Conservation (phyloP, 2,888 invertebrate genomes). For the Drosophila silvestris region DNA sequence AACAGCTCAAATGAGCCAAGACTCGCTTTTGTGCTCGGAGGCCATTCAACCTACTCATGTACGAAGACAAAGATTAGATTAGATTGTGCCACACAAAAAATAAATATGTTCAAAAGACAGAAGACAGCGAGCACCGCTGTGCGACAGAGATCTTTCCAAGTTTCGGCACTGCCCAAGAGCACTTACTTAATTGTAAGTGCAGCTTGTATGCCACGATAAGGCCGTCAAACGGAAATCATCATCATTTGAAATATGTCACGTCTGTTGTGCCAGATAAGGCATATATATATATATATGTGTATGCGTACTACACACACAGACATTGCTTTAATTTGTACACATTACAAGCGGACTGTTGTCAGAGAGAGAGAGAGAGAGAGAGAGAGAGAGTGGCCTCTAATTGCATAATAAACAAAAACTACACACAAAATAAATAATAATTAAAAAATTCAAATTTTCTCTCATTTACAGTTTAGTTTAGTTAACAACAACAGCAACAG, state of each 20-base stretch:
- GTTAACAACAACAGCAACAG: slow-evolving; percentile 50
- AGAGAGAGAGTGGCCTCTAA: not conserved
- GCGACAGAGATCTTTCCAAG: slow-evolving; percentile 22
- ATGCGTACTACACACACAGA: slow-evolving; percentile 7
- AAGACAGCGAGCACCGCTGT: not conserved
- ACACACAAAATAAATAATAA: slow-evolving; percentile 26
- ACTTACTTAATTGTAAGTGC: slow-evolving; percentile 78
- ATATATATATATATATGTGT: not conserved
- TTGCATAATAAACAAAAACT: slow-evolving; percentile 39
- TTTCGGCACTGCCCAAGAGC: slow-evolving; percentile 54
- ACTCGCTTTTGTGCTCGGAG: slow-evolving; percentile 32
- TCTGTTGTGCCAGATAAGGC: slow-evolving; percentile 62
- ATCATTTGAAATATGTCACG: slow-evolving; percentile 65
- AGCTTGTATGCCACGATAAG: slow-evolving; percentile 69
- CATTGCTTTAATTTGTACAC: slow-evolving; percentile 7
- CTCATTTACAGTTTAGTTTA: slow-evolving; percentile 49
- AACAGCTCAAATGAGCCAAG: slow-evolving; percentile 17
- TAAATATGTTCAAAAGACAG: slow-evolving; percentile 13
- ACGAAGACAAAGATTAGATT: slow-evolving; percentile 67
- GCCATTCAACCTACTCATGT: slow-evolving; percentile 56
- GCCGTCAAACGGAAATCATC: slow-evolving; percentile 58
- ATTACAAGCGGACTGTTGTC: slow-evolving; percentile 12
- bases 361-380: not conserved
- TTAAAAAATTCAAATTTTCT: slow-evolving; percentile 4
- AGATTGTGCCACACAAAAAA: slow-evolving; percentile 58